These are phyloP conservation scores for Cotesia glomerata DNA, from an alignment of 1,140 invertebrate genomes.

Conservation along the genomic window DNA sequence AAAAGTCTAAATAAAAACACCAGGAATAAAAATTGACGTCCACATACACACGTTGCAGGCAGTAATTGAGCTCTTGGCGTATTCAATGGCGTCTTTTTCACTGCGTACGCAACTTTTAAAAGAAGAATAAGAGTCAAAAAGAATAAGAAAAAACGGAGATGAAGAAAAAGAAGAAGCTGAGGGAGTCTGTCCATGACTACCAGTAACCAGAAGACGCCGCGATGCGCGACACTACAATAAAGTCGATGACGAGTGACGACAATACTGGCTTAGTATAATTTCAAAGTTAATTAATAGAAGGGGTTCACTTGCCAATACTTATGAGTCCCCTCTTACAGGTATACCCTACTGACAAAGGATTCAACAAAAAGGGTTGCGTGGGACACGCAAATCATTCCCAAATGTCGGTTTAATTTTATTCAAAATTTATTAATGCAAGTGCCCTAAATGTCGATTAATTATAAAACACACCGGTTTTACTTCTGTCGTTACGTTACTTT, in stretches of 20 bases:
- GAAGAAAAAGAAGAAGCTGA: not conserved
- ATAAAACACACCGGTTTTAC: too few relatives aligned
- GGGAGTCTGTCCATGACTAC: not conserved
- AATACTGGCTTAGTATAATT: not conserved
- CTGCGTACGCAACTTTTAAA: not conserved
- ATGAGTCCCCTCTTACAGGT: not conserved
- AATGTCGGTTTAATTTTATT: not conserved
- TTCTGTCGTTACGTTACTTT: too few relatives aligned
- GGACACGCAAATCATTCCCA: constrained; percentile 6
- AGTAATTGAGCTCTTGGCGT: constrained; percentile 17
- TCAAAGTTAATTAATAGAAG: constrained; percentile 22
- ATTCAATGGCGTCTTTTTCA: constrained; percentile 9
- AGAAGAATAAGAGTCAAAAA: not conserved
- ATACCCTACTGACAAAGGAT: constrained; percentile 15
- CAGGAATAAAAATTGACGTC: not conserved
- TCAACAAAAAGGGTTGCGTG: constrained; percentile 23
- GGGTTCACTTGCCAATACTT: constrained; percentile 14
- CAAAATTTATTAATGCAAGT: constrained; percentile 11
- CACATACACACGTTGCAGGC: not conserved
- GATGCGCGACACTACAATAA: constrained; percentile 24
- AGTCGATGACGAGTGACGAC: constrained; percentile 15
- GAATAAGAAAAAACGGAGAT: not conserved
- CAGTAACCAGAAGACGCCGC: constrained; percentile 10
- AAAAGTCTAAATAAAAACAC: not conserved
- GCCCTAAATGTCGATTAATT: not conserved